A percentile compares a stretch with the other conserved stretches of the same genome.
Evolutionary conservation across 2,113 vertebrate genomes (phyloP).

Genomic region (Alectura lathami): DNA sequence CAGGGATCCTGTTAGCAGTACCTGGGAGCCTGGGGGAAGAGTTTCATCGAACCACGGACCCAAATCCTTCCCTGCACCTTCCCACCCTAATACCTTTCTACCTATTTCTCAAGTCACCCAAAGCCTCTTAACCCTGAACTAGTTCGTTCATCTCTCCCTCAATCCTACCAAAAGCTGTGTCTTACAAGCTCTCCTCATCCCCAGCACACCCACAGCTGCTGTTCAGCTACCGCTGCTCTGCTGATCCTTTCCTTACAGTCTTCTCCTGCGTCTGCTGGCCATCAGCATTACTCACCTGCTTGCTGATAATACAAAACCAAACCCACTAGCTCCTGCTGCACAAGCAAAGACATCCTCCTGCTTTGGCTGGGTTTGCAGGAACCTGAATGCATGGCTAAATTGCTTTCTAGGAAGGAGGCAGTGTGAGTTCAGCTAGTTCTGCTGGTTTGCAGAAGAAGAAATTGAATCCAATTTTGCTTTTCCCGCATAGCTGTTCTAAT

Average conservation of each 20-base stretch:
- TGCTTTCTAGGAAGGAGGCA: background rate
- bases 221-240: background rate
- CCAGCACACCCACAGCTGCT: background rate
- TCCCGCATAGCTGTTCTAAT: background rate
- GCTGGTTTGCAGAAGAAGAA: background rate
- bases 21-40: background rate
- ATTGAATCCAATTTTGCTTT: background rate
- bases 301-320: background rate
- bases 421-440: background rate
- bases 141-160: background rate
- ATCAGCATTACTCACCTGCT: background rate
- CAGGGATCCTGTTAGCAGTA: fast-evolving
- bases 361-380: background rate
- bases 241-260: background rate
- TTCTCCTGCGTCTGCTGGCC: fast-evolving
- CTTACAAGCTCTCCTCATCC: background rate
- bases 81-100: background rate
- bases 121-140: background rate
- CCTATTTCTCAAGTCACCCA: background rate
- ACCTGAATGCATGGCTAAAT: fast-evolving
- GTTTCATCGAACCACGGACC: background rate
- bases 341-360: background rate
- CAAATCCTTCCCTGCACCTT: background rate
- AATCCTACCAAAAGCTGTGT: background rate
- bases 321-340: fast-evolving